Base-by-base conservation (phyloP, 2,113 vertebrate genomes). In the Eulacestoma nigropectus region DNA sequence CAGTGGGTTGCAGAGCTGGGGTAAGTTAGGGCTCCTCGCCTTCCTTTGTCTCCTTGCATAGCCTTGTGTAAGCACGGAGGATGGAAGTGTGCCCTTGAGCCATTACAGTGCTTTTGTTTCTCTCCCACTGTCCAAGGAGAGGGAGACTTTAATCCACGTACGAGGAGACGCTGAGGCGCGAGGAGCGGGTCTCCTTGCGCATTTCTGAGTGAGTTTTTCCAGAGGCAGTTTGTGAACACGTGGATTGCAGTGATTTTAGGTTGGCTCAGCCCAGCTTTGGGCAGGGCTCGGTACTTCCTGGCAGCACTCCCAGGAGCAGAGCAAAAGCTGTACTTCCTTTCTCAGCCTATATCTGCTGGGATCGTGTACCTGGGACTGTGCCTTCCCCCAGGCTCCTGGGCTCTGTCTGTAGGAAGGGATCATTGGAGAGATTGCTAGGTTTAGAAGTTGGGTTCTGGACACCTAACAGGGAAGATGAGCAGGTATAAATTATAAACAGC, bases 81-180 rank as follows among this genome's bases (percentile, higher is more conserved):
- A 13, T 64, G 68, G 63, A 65, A 41, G 42, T 25, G 33, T 46
- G 30, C 20, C 55, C 42, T 50, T 50, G 46, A 76, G n/a, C 49
- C 2, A 1, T 11, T 42, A 11, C 2, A 1, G 15, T 46, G 72
- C 41, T 69, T 29, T 68, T 16, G 12, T 62, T 60, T 70, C 30
- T 41, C 21, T 87, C 21, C 7, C 13, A 6, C 8, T 42, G 9
- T 27, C 32, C 29, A 32, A 41, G 50, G 44, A 79, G 30, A 41
- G 50, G 11, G 39, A 56, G 20, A 4, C 8, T 41, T 81, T 16
- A 29, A 12, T 27, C 11, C 3, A 0, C 1, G 0, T 33, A 7
- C 6, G 17, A 78, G 46, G 55, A 74, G 41, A 14, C 11, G 16
- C 7, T 47, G 67, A 77, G 60, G 44, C 52, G 19, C 1, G 42